phyloP scores from a whole-genome alignment of 2,888 invertebrate species.

The Diarsia rubi region DNA sequence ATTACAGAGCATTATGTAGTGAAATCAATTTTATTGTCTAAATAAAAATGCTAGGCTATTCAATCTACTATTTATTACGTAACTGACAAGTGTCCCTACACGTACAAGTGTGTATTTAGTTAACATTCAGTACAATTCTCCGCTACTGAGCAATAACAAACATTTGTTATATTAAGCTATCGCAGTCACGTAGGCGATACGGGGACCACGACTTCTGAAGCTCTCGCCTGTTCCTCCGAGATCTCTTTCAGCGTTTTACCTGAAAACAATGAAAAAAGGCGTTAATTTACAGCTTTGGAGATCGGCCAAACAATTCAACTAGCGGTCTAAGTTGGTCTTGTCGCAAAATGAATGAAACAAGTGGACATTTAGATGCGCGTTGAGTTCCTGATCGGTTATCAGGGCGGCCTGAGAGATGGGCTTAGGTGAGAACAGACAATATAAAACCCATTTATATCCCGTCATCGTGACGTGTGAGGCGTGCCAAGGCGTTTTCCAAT shows the following conservation, averaged over 20 bases:
- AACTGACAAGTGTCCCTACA: slow-evolving; percentile 45
- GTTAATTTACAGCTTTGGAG: slow-evolving; percentile 89
- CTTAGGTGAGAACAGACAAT: slow-evolving; percentile 89
- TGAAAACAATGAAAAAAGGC: slow-evolving; percentile 88
- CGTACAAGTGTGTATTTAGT: slow-evolving; percentile 45
- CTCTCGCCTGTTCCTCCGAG: slow-evolving; percentile 77
- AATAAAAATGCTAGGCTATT: slow-evolving; percentile 74
- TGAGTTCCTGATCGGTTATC: slow-evolving; percentile 84
- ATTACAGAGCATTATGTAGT: not conserved
- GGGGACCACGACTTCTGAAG: slow-evolving; percentile 75
- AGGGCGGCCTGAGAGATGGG: slow-evolving; percentile 82
- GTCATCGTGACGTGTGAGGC: slow-evolving; percentile 87
- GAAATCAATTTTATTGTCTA: slow-evolving; percentile 45
- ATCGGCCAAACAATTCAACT: slow-evolving; percentile 88
- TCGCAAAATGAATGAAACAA: slow-evolving; percentile 87
- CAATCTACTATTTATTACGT: slow-evolving; percentile 68
- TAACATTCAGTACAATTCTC: slow-evolving; percentile 51
- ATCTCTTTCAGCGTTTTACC: slow-evolving; percentile 88
- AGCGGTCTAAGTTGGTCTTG: slow-evolving; percentile 86
- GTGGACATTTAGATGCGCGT: slow-evolving; percentile 79
- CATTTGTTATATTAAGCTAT: slow-evolving; percentile 67
- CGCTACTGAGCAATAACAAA: slow-evolving; percentile 61
- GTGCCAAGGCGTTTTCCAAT: slow-evolving; percentile 89
- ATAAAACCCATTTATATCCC: slow-evolving; percentile 89
- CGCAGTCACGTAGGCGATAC: slow-evolving; percentile 60